Percentiles rank a stretch among this genome's conserved stretches.
phyloP scores from a whole-genome alignment of 2,888 invertebrate genomes.

The Oasisia sp. region DNA sequence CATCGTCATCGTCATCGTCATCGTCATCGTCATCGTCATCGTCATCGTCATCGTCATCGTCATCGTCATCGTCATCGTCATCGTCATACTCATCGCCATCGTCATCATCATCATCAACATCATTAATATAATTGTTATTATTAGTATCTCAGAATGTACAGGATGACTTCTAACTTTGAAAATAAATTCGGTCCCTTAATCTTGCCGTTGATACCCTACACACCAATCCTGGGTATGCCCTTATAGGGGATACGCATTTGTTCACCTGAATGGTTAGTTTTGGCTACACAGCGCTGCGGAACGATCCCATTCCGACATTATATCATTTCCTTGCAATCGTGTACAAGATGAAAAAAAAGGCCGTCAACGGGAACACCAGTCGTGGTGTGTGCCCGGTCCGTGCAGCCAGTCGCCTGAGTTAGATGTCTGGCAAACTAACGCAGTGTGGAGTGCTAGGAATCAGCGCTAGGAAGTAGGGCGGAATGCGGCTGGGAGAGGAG shows the following conservation, averaged over 20 bases:
- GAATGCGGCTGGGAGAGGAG: background rate
- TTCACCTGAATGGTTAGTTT: background rate
- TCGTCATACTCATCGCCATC: no score
- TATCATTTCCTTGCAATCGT: background rate
- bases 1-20: no score
- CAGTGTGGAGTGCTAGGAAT: background rate
- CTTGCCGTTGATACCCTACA: no score
- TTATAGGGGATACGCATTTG: background rate
- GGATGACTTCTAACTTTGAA: no score
- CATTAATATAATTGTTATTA: no score
- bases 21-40: no score
- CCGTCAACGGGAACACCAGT: background rate
- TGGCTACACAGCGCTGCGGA: background rate
- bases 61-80: no score
- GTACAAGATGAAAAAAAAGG: background rate
- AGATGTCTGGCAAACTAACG: background rate
- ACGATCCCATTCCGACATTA: background rate
- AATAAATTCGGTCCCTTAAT: no score
- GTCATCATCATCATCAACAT: no score
- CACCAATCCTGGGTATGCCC: no score
- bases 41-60: no score
- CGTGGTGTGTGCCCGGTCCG: background rate
- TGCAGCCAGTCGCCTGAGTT: background rate
- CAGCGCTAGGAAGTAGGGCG: background rate
- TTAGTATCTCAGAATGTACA: no score